These are phyloP conservation scores for Syngnathus scovelli DNA, from an alignment of 2,113 vertebrate species.

Conservation along the genomic window DNA sequence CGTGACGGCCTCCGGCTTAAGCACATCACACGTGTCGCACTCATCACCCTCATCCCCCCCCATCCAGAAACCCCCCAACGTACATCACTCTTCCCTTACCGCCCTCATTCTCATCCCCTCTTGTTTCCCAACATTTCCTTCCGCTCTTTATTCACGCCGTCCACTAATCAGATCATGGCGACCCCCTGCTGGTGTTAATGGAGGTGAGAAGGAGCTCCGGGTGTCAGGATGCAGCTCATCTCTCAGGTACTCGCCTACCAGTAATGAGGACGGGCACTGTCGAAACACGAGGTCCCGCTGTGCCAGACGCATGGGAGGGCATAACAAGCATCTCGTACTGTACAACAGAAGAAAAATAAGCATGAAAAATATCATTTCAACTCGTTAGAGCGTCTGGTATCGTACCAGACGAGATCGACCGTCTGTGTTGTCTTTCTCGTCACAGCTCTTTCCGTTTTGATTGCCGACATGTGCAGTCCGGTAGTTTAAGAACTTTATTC, in stretches of 20 bases:
- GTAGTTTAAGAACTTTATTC: slow-evolving; percentile 21
- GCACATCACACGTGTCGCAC: slow-evolving; percentile 53
- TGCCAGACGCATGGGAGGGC: slow-evolving; percentile 52
- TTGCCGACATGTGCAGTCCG: slow-evolving; percentile 8
- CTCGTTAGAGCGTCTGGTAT: slow-evolving; percentile 53
- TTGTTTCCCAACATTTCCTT: slow-evolving; percentile 35
- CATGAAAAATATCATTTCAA: slow-evolving; percentile 28
- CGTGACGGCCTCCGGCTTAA: slow-evolving; percentile 46
- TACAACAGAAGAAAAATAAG: slow-evolving; percentile 47
- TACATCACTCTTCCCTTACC: slow-evolving; percentile 27
- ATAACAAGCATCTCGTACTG: slow-evolving; percentile 46
- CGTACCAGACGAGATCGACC: slow-evolving; percentile 19
- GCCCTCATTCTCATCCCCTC: slow-evolving; percentile 10
- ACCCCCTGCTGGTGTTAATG: slow-evolving; percentile 70
- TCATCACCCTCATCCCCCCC: slow-evolving; percentile 26
- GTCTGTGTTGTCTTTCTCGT: slow-evolving; percentile 10
- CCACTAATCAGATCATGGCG: slow-evolving; percentile 64
- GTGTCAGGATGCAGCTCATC: slow-evolving; percentile 72
- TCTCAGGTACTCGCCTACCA: slow-evolving; percentile 63
- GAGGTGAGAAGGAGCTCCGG: slow-evolving; percentile 67
- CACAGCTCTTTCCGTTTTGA: neutral
- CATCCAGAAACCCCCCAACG: neutral
- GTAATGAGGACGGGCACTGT: slow-evolving; percentile 70
- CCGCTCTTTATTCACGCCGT: slow-evolving; percentile 43
- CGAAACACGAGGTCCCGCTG: slow-evolving; percentile 50